Base-by-base conservation (phyloP, 2,113 vertebrate species). In the Furnarius figulus region DNA sequence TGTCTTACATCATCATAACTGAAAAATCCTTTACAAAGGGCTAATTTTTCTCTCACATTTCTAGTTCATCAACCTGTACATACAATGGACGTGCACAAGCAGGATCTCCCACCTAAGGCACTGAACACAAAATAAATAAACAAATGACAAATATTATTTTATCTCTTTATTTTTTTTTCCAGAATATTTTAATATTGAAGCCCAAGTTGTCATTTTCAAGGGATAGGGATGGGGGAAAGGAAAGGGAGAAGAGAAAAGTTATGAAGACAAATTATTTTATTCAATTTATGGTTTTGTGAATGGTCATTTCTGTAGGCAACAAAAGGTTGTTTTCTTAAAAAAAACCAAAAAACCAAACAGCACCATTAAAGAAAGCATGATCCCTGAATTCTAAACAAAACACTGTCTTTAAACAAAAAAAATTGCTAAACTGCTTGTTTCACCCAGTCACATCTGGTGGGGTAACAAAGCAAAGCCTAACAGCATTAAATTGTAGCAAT, bases 311-410 rank as follows among this genome's bases (percentile, higher is more conserved):
- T 96, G 97, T 98, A 98, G 97, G 98, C 97, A 98, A 98, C 93
- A 95, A 95, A 95, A 97, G 95, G 90, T 95, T 96, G 75, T 97
- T 95, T 97, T 96, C 96, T 97, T 97, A 90, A 94, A 98, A 98
- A 98, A 98, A 97, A 96, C 12, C 14, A 50, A 52, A 52, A 89
- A 97, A 85, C 73, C 97, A 97, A 61, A 98, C 97, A 98, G 98
- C 98, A 98, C 98, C 98, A 98, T 98, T 98, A 98, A 98, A 98
- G 98, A 98, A 98, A 97, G 97, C 97, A 98, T 98, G 98, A 98
- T 98, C 98, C 98, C 98, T 98, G 98, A 98, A 98, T 98, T 98
- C 98, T 98, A 98, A 98, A 98, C 95, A 97, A 98, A 98, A 98
- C 97, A 97, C 97, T 98, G 97, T 97, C 97, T 97, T 12, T 23